phyloP scores from a whole-genome alignment of 2,113 vertebrate genomes.

The Myotis yumanensis region DNA sequence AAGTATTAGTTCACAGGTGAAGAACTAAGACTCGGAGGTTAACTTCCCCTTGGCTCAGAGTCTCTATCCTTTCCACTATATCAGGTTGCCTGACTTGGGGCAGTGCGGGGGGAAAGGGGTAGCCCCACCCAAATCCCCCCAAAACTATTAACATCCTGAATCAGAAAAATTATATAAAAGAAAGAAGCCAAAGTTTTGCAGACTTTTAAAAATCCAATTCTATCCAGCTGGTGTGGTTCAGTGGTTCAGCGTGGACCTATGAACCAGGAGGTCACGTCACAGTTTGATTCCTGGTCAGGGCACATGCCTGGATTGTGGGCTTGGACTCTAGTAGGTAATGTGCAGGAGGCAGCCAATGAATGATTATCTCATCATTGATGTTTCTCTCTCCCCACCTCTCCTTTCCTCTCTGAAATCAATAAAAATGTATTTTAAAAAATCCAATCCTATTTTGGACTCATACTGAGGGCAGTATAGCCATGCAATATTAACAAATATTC shows the following conservation, averaged over 20 bases:
- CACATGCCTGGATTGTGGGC: no score
- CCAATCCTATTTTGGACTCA: background rate
- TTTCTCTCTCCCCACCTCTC: no score
- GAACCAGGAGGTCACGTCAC: no score
- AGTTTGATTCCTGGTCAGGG: no score
- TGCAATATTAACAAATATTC: slow-evolving; percentile 15
- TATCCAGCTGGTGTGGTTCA: background rate
- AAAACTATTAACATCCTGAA: slow-evolving; percentile 10
- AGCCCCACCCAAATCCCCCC: no score
- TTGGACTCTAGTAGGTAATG: no score
- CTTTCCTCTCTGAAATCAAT: no score
- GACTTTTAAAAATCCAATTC: slow-evolving; percentile 10
- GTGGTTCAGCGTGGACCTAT: no score
- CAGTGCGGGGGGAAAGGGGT: background rate
- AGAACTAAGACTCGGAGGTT: slow-evolving; percentile 2
- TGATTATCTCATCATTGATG: no score
- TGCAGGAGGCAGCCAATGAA: no score
- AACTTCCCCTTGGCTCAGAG: background rate
- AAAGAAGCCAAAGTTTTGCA: background rate
- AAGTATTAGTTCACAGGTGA: slow-evolving; percentile 33
- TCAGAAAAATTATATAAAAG: slow-evolving; percentile 5
- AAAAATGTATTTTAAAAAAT: background rate
- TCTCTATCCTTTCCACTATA: background rate
- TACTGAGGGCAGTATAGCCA: background rate
- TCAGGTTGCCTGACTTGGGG: background rate